Conservation (phyloP, 2,888 invertebrate genomes). For the Drosophila stalkeri region DNA sequence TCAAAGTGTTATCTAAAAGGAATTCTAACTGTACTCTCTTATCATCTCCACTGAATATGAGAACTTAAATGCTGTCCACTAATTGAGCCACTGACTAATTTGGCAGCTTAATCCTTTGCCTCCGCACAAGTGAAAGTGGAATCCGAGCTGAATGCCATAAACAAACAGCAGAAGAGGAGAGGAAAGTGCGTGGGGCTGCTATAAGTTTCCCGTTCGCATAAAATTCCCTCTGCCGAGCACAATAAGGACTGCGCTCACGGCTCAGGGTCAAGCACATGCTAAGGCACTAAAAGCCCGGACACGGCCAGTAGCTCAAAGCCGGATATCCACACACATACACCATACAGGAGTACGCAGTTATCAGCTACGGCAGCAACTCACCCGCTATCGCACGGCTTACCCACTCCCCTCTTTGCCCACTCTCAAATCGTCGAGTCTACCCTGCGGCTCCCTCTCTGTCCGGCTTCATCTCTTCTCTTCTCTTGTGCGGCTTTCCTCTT, state of each 20-base stretch:
- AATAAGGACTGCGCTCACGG: constrained; percentile 15
- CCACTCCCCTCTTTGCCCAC: background rate
- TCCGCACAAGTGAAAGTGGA: constrained; percentile 9
- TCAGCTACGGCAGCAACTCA: constrained; percentile 19
- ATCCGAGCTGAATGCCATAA: constrained; percentile 4
- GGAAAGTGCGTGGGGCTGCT: constrained; percentile 17
- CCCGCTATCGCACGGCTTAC: background rate
- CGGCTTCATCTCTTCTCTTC: background rate
- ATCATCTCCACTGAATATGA: constrained; percentile 1
- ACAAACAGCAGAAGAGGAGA: constrained; percentile 29
- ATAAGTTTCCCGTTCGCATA: constrained; percentile 52
- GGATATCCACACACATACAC: constrained; percentile 57
- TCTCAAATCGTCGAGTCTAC: background rate
- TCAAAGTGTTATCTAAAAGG: too few relatives aligned
- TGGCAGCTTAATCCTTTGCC: constrained; percentile 35
- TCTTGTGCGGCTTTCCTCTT: background rate
- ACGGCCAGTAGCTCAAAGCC: constrained; percentile 61
- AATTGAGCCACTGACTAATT: constrained; percentile 49
- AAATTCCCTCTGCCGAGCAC: constrained; percentile 26
- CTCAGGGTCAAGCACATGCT: constrained; percentile 56
- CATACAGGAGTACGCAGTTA: constrained; percentile 36
- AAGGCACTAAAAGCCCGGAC: constrained; percentile 63
- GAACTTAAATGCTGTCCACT: constrained; percentile 29
- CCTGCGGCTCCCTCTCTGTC: background rate
- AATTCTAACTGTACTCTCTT: background rate